Conservation (phyloP, 2,113 vertebrate species). For the Sinocyclocheilus anophthalmus region DNA sequence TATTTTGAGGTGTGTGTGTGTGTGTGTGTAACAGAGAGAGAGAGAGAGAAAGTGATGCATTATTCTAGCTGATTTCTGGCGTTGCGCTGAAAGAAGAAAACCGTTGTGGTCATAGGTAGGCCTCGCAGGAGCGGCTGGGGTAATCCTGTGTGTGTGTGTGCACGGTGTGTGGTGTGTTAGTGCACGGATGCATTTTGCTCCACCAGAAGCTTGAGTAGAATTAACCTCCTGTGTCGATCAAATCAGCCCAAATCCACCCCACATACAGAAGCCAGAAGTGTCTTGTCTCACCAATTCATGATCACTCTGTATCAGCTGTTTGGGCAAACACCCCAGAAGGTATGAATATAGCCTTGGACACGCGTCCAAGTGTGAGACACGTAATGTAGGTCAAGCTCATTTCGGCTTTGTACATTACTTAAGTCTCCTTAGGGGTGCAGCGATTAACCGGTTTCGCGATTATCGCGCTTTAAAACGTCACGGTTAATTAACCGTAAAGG, state of each 20-base stretch:
- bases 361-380: background rate
- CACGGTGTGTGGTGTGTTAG: too few relatives aligned
- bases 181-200: too few relatives aligned
- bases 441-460: too few relatives aligned
- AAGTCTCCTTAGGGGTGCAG: too few relatives aligned
- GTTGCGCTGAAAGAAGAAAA: slow-evolving; percentile 13
- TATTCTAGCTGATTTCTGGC: slow-evolving; percentile 37
- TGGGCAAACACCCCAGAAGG: slow-evolving; percentile 7
- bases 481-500: too few relatives aligned
- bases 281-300: too few relatives aligned
- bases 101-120: slow-evolving; percentile 2
- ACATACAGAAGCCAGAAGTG: too few relatives aligned
- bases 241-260: too few relatives aligned
- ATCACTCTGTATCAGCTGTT: background rate
- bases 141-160: background rate
- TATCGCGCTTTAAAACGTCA: too few relatives aligned
- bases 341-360: background rate
- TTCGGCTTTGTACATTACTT: background rate
- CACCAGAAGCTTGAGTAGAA: too few relatives aligned
- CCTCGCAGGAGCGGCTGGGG: slow-evolving; percentile 16
- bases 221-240: too few relatives aligned
- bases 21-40: slow-evolving; percentile 15
- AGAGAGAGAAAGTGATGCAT: slow-evolving; percentile 25
- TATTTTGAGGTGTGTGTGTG: background rate
- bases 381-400: background rate